These are phyloP conservation scores for Cephalopterus ornatus DNA, from an alignment of 2,113 vertebrate genomes.

Conservation along the genomic window DNA sequence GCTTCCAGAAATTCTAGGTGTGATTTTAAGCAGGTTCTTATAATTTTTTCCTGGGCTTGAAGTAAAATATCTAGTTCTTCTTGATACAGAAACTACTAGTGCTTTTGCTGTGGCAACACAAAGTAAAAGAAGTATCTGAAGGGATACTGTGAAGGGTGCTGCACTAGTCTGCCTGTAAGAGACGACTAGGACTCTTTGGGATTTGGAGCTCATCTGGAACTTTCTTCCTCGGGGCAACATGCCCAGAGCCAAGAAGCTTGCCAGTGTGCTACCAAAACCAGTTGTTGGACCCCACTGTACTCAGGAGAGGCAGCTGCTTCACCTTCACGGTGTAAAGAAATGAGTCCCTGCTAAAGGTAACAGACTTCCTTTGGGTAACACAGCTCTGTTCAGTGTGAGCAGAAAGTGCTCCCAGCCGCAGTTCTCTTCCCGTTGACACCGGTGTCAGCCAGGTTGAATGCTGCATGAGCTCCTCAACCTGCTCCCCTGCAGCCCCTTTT, in stretches of 20 bases:
- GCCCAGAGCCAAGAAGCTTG: neutral
- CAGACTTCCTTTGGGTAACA: rapidly evolving
- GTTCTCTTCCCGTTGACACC: neutral
- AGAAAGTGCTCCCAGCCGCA: neutral
- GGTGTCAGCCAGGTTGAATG: neutral
- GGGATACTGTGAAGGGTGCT: neutral
- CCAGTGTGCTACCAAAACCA: neutral
- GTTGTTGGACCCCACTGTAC: neutral
- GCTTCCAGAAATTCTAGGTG: neutral
- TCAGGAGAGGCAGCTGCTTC: neutral
- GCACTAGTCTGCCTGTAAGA: neutral
- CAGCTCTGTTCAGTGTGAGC: neutral
- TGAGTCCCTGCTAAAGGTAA: neutral
- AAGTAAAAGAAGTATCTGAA: neutral
- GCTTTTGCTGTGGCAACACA: neutral
- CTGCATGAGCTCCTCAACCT: neutral
- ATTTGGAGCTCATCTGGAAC: neutral
- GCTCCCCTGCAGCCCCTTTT: neutral
- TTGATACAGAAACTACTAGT: neutral
- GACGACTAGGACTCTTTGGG: neutral
- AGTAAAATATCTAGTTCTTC: neutral
- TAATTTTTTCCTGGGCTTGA: neutral
- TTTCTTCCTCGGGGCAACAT: rapidly evolving
- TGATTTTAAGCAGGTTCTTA: neutral
- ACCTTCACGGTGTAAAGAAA: neutral